Percentiles rank a stretch among this genome's conserved stretches.
Evolutionary conservation across 2,113 vertebrate genomes (phyloP).

Genomic region (Acrocephalus kingi): DNA sequence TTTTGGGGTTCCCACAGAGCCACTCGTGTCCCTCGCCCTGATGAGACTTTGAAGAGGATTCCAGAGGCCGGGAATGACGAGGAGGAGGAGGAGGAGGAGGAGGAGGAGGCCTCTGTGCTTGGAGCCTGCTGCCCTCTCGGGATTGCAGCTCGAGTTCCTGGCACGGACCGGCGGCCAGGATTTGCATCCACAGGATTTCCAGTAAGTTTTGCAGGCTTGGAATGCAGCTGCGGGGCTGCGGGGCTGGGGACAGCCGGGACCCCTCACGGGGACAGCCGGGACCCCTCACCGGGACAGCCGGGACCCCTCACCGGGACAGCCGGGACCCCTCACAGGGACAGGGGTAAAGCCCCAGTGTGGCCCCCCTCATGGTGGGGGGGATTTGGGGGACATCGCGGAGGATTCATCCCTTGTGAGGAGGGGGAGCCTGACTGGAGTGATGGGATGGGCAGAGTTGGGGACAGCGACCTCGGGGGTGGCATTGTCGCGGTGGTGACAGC

Average conservation of each 20-base stretch:
- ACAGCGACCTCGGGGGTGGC: background rate
- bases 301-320: background rate
- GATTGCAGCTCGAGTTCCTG: constrained; percentile 56
- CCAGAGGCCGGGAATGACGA: background rate
- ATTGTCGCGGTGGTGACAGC: background rate
- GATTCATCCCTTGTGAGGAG: accelerated
- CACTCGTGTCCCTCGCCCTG: accelerated
- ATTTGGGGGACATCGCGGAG: accelerated
- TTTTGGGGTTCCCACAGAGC: accelerated
- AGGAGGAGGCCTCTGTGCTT: background rate
- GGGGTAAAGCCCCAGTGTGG: background rate
- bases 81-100: background rate
- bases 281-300: too few species aligned
- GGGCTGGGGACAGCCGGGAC: background rate
- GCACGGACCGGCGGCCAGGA: background rate
- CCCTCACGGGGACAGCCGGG: accelerated
- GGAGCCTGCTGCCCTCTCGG: constrained; percentile 40
- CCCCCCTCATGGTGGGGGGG: too few species aligned
- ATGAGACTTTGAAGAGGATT: background rate
- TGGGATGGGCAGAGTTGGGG: background rate
- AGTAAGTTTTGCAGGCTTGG: constrained; percentile 54
- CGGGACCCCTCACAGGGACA: accelerated
- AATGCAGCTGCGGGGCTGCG: background rate
- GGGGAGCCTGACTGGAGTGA: background rate
- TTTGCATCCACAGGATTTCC: constrained; percentile 52